A percentile compares a stretch with the other conserved stretches of the same genome.
phyloP scores from a whole-genome alignment of 2,113 vertebrate genomes.

The Rana temporaria region DNA sequence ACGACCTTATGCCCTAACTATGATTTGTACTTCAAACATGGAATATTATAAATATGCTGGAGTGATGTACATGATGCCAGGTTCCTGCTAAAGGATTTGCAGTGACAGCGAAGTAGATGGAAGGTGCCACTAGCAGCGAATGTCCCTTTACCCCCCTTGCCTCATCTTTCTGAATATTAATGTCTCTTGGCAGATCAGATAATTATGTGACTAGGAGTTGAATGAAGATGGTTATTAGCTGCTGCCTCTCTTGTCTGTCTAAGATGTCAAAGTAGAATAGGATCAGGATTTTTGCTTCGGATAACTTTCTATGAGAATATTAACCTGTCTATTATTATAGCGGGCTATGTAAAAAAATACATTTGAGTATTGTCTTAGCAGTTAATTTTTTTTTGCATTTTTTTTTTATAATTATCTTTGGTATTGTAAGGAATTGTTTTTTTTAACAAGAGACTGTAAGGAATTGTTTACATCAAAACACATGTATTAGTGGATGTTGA shows the following conservation, averaged over 20 bases:
- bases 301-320: not conserved
- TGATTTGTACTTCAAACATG: constrained; percentile 51
- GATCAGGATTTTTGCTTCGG: constrained; percentile 10
- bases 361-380: not conserved
- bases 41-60: constrained; percentile 42
- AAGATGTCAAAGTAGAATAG: constrained; percentile 27
- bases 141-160: constrained; percentile 56
- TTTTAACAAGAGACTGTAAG: too few species aligned
- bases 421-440: too few species aligned
- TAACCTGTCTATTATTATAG: too few species aligned
- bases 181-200: constrained; percentile 73
- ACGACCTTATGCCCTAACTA: constrained; percentile 12
- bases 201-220: constrained; percentile 78
- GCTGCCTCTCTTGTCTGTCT: constrained; percentile 61
- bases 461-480: too few species aligned
- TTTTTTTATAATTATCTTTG: too few species aligned
- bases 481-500: too few species aligned
- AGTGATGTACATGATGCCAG: constrained; percentile 49
- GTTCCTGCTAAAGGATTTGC: constrained; percentile 45
- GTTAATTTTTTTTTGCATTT: not conserved
- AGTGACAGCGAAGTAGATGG: constrained; percentile 46
- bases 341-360: not conserved
- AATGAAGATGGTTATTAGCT: constrained; percentile 75
- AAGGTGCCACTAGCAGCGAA: constrained; percentile 9
- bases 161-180: constrained; percentile 72